Evolutionary conservation across 2,113 vertebrate species (phyloP), one percentile per base, ranked within the genome.

Genomic region (Atherinomorus stipes): DNA sequence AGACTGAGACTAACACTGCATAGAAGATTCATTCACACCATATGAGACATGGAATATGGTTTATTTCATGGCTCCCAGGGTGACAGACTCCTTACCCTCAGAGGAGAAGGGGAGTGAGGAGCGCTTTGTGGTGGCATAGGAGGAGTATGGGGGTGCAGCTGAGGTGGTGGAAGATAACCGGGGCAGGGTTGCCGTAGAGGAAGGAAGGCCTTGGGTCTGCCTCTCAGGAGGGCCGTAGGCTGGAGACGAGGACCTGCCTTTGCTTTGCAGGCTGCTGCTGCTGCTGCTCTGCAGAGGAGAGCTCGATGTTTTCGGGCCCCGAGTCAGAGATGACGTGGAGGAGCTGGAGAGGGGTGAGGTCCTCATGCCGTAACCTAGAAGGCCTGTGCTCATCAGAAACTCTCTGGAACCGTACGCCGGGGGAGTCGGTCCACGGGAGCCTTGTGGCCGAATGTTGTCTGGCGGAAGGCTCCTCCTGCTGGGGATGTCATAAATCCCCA

Each of bases 321-420:
- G 94, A 50, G 94, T 94, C 82, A 98, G 89, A 11, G 94, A 94
- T 0, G 92, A 93, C 0, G 91, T 88, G 53, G 97, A 97, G 4
- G 91, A 95, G 90, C 96, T 95, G 75, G 96, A 94, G 1, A 96
- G 84, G 9, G 95, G 95, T 15, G 96, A 88, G 56, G 87, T 96
- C 87, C 96, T 95, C 31, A 94, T 91, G 34, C 95, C 95, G 7
- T 96, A 96, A 18, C 89, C 92, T 8, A 95, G 93, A 16, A 94
- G 74, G 1, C 93, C 89, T 0, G 93, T 95, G 18, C 94, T 91
- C 93, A 96, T 94, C 38, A 98, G 94, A 85, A 97, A 97, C 74
- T 99, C 98, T 78, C 96, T 94, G 67, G 97, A 99, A 78, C 97
- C 95, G 0, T 95, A 97, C 51, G 93, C 94, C 9, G 95, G 91